Conservation (phyloP, 2,888 invertebrate species). For the Allygus modestus region DNA sequence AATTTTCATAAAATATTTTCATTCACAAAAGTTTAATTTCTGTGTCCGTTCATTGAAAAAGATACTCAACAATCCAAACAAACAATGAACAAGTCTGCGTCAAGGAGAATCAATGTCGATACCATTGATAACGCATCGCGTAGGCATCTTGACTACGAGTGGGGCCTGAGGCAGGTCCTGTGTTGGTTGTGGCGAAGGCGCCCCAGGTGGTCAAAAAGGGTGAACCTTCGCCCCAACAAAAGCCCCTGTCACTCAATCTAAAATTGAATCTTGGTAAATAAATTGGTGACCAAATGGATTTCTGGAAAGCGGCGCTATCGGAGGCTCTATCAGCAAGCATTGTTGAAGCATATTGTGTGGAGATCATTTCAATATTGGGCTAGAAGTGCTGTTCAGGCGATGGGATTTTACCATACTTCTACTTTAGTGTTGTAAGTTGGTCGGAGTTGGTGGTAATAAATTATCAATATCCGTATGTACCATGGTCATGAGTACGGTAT, state of each 20-base stretch:
- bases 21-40: no score
- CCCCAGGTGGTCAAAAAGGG: conserved; percentile 51
- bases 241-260: conserved; percentile 59
- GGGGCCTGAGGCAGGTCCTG: neutral
- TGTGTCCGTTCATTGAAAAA: no score
- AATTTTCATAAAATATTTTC: no score
- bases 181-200: conserved; percentile 2
- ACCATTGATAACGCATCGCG: neutral
- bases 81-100: no score
- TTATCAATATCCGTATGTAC: no score
- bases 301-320: conserved; percentile 56
- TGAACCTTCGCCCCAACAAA: conserved; percentile 35
- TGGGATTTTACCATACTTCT: conserved; percentile 12
- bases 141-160: neutral
- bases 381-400: neutral
- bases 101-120: neutral
- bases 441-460: neutral
- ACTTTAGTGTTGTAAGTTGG: neutral
- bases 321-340: conserved; percentile 46
- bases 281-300: conserved; percentile 59
- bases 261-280: conserved; percentile 59
- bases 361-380: conserved; percentile 52
- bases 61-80: no score
- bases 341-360: conserved; percentile 55
- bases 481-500: no score